Percentiles rank a stretch among this genome's conserved stretches.
Evolutionary conservation across 2,888 invertebrate species (phyloP).

Genomic region (Cantharis lateralis): DNA sequence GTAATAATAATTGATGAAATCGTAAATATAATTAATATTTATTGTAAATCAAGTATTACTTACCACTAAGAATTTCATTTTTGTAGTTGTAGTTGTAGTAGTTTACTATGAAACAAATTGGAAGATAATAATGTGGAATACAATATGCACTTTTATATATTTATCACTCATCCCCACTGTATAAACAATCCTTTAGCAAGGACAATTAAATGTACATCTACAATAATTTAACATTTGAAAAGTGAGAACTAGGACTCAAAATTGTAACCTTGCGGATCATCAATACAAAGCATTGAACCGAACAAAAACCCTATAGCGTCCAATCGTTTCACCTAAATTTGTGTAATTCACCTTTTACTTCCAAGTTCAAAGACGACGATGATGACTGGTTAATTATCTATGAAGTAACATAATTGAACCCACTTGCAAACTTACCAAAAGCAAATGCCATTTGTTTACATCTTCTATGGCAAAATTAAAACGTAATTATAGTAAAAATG

Average conservation of each 20-base stretch:
- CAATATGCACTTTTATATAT: background rate
- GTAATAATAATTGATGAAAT: background rate
- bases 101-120: background rate
- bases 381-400: constrained; percentile 2
- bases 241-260: background rate
- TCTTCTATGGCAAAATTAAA: background rate
- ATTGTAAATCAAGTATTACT: background rate
- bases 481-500: background rate
- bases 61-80: constrained; percentile 11
- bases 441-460: constrained; percentile 1
- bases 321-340: constrained; percentile 2
- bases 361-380: background rate
- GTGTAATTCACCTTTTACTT: background rate
- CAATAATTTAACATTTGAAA: constrained; percentile 1
- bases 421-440: background rate
- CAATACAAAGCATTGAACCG: constrained; percentile 2
- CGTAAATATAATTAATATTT: background rate
- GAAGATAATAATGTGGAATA: background rate
- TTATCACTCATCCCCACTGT: background rate
- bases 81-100: background rate
- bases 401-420: constrained; percentile 3
- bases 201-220: constrained; percentile 4
- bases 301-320: background rate
- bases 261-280: background rate
- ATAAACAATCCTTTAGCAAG: constrained; percentile 4